Evolutionary conservation across 2,888 invertebrate species (phyloP).

Genomic region (Yponomeuta cagnagella): DNA sequence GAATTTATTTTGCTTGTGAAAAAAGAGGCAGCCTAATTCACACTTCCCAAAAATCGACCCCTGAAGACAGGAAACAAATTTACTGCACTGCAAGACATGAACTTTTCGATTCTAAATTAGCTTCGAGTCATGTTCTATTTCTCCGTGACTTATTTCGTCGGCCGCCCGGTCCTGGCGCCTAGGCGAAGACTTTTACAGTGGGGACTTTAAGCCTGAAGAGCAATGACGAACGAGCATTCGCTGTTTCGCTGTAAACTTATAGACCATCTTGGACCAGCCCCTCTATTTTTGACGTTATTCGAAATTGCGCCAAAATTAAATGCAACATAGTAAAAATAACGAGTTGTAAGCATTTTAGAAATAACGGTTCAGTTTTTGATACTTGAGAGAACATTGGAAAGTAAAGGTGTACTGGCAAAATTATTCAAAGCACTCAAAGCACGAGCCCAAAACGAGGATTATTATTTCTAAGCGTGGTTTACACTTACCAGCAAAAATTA

Average conservation of each 20-base stretch:
- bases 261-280: too few species aligned
- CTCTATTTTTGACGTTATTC: too few species aligned
- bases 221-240: neutral
- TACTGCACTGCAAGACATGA: conserved; percentile 30
- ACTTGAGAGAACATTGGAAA: too few species aligned
- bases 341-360: too few species aligned
- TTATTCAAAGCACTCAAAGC: too few species aligned
- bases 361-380: too few species aligned
- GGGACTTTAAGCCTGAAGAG: neutral
- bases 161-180: conserved; percentile 23
- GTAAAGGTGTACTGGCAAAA: too few species aligned
- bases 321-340: too few species aligned
- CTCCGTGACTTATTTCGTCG: conserved; percentile 24
- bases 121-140: conserved; percentile 12
- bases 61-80: conserved; percentile 34
- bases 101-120: conserved; percentile 29
- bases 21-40: neutral
- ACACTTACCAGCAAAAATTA: too few species aligned
- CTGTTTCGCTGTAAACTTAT: neutral
- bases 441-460: too few species aligned
- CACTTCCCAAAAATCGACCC: neutral
- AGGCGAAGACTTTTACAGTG: neutral
- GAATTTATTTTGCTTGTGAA: neutral
- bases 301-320: too few species aligned
- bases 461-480: too few species aligned